Percentiles rank a stretch among this genome's conserved stretches.
Evolutionary conservation across 2,113 vertebrate species (phyloP).

Genomic region (Syngnathus scovelli): DNA sequence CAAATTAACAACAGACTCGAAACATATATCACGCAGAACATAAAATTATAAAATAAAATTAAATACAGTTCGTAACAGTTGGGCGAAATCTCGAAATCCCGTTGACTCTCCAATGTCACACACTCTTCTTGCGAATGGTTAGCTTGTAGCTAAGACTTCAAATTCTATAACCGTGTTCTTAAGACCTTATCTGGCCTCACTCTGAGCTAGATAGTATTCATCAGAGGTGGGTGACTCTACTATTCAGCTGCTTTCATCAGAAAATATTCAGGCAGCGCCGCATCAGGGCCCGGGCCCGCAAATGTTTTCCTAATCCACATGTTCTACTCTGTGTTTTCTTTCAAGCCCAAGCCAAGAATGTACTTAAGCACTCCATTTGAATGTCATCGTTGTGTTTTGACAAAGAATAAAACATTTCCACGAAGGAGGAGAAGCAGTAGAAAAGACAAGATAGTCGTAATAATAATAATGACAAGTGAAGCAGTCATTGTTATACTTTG

Average conservation of each 20-base stretch:
- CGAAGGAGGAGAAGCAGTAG: slow-evolving; percentile 23
- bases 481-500: slow-evolving; percentile 69
- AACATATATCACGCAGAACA: no score
- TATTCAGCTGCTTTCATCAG: slow-evolving; percentile 51
- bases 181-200: slow-evolving; percentile 45
- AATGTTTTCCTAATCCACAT: slow-evolving; percentile 68
- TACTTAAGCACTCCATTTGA: slow-evolving; percentile 57
- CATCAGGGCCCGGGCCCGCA: slow-evolving; percentile 45
- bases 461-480: slow-evolving; percentile 72
- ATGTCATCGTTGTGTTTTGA: slow-evolving; percentile 19
- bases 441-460: slow-evolving; percentile 54
- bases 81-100: no score
- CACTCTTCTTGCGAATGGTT: not conserved
- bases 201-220: slow-evolving; percentile 51
- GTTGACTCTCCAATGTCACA: not conserved
- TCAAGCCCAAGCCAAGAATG: slow-evolving; percentile 63
- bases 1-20: slow-evolving; percentile 35
- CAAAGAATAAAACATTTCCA: slow-evolving; percentile 33
- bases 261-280: slow-evolving; percentile 52
- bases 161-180: slow-evolving; percentile 31
- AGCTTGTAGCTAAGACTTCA: not conserved
- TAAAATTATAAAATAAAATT: no score
- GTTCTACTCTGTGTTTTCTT: slow-evolving; percentile 58
- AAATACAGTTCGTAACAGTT: no score
- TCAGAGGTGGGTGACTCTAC: slow-evolving; percentile 48